Evolutionary conservation across 2,113 vertebrate genomes (phyloP), one percentile per base, ranked within the genome.

Genomic region (Cyprinus carpio): DNA sequence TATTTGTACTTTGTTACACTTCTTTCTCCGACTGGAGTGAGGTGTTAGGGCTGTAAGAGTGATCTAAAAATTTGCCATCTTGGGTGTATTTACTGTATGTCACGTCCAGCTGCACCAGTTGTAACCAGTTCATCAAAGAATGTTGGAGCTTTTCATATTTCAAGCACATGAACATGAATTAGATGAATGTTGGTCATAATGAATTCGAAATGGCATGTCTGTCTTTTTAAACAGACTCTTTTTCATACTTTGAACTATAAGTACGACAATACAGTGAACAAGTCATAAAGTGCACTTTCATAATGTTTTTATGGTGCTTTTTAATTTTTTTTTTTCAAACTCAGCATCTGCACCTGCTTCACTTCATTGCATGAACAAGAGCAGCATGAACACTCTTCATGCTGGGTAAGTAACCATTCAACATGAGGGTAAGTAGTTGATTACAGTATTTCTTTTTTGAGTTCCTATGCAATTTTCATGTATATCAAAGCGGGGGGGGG

Each of bases 51-150:
- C 31, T 60, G 54, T 25, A 40, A 40, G 31, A 79, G 12, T 34
- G 11, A 79, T 58, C 7, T 58, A 60, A 40, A 60, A 23, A 79
- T 79, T 31, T 79, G 76, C 56, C 20, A 40, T 60, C 54, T 40
- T 40, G 56, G 31, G 4, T 56, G 51, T 34, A 51, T 27, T 77
- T 56, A 77, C 16, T 54, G 51, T 2, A 20, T 54, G 54, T n/a
- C 31, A 23, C 15, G 23, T 11, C 23, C 43, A 49, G 15, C 25
- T 54, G 23, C 6, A 25, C n/a, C 2, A 37, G 54, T 25, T 29
- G n/a, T 13, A 27, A 75, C 46, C 25, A 75, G 72, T 4, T 75
- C 2, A 25, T 46, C 6, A 51, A 75, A 75, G 29, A 65, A 65
- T 15, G 23, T 46, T 43, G 20, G 4, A 72, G 69, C 34, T 43